These are phyloP conservation scores for Engystomops pustulosus DNA, from an alignment of 2,113 vertebrate species.

Conservation along the genomic window DNA sequence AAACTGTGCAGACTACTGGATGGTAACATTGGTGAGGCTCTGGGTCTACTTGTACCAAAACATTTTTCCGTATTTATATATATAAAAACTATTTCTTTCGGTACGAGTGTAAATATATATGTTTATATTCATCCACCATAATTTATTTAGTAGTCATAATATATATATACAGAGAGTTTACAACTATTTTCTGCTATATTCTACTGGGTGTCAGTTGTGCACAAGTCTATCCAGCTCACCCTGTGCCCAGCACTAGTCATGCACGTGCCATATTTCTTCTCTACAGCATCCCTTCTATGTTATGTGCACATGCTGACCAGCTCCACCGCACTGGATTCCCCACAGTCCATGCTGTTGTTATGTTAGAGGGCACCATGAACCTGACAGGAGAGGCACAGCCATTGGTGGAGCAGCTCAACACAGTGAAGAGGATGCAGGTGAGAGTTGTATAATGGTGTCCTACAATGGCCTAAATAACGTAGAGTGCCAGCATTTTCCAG, in stretches of 20 bases:
- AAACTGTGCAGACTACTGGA: too few species aligned
- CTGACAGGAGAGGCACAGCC: constrained; percentile 93
- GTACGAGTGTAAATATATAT: not conserved
- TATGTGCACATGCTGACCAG: constrained; percentile 80
- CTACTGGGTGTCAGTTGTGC: too few species aligned
- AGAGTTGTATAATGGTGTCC: not conserved
- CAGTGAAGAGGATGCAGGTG: constrained; percentile 99
- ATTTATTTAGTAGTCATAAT: too few species aligned
- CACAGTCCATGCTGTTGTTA: constrained; percentile 89
- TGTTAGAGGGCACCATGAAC: constrained; percentile 98
- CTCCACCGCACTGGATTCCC: constrained; percentile 86
- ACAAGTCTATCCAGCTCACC: too few species aligned
- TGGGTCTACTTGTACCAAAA: too few species aligned
- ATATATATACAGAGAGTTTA: too few species aligned
- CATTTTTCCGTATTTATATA: too few species aligned
- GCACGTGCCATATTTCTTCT: not conserved
- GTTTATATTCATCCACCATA: not conserved
- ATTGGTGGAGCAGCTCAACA: constrained; percentile 95
- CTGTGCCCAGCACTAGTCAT: too few species aligned
- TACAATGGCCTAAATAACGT: not conserved
- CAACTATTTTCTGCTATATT: too few species aligned
- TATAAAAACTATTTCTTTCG: too few species aligned
- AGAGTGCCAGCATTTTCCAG: too few species aligned
- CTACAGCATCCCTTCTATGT: constrained; percentile 88
- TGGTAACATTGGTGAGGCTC: too few species aligned